phyloP scores from a whole-genome alignment of 2,113 vertebrate species.

The Ammodytes dubius region DNA sequence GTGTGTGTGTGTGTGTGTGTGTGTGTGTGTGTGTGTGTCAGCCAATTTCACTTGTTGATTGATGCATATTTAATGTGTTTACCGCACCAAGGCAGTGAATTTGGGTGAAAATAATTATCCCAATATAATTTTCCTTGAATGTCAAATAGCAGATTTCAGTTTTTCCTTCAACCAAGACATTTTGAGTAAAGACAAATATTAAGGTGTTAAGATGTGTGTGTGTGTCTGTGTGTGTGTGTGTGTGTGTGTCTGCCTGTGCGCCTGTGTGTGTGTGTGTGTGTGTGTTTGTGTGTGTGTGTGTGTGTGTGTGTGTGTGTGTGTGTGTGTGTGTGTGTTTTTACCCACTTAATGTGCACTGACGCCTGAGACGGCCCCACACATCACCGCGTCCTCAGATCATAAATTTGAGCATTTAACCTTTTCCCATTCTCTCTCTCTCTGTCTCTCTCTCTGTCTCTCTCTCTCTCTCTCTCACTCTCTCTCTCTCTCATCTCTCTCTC shows the following conservation, averaged over 20 bases:
- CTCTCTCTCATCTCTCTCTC: too few relatives aligned
- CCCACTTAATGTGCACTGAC: background rate
- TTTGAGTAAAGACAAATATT: too few relatives aligned
- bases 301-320: background rate
- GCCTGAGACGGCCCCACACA: conserved; percentile 9
- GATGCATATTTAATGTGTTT: too few relatives aligned
- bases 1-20: background rate
- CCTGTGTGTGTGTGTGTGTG: background rate
- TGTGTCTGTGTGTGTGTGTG: too few relatives aligned
- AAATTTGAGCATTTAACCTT: conserved; percentile 10
- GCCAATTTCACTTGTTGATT: too few relatives aligned
- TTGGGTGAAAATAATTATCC: too few relatives aligned
- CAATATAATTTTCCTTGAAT: too few relatives aligned
- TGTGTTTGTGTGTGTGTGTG: background rate
- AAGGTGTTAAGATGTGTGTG: background rate
- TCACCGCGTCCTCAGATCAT: background rate
- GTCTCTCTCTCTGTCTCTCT: background rate
- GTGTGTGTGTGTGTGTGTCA: too few relatives aligned
- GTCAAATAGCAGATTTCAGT: too few relatives aligned
- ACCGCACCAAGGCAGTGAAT: too few relatives aligned
- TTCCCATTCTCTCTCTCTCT: background rate
- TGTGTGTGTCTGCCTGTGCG: too few relatives aligned
- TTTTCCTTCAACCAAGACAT: too few relatives aligned
- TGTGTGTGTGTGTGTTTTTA: background rate
- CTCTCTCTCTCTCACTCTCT: conserved; percentile 6